These are phyloP conservation scores for Triplophysa siluroides DNA, from an alignment of 2,113 vertebrate genomes.

Conservation along the genomic window DNA sequence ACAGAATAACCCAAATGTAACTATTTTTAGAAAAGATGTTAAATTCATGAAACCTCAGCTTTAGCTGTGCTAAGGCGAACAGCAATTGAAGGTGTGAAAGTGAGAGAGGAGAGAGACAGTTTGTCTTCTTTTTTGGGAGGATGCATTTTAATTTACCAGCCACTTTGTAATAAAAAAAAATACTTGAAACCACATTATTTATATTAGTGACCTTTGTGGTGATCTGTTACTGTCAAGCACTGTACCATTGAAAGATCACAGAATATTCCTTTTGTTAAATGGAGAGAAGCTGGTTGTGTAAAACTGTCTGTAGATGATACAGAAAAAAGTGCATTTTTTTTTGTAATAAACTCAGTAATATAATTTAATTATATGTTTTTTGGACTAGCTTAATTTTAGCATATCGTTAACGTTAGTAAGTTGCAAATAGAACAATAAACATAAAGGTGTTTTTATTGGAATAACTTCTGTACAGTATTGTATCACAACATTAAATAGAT, in stretches of 20 bases:
- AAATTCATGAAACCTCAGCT: conserved; percentile 38
- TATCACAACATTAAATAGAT: too few relatives aligned
- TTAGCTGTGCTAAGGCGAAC: conserved; percentile 31
- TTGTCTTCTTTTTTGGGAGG: neutral
- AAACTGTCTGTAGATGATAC: too few relatives aligned
- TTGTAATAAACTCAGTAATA: too few relatives aligned
- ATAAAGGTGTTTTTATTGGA: too few relatives aligned
- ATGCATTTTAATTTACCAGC: neutral
- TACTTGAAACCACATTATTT: neutral
- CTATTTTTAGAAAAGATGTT: conserved; percentile 42
- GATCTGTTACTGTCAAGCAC: neutral
- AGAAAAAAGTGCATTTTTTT: too few relatives aligned
- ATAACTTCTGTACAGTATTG: too few relatives aligned
- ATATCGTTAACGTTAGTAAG: too few relatives aligned
- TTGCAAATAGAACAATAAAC: too few relatives aligned
- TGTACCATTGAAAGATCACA: neutral
- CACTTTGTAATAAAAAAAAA: neutral
- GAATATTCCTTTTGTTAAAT: neutral
- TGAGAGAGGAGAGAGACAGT: neutral
- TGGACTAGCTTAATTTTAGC: too few relatives aligned
- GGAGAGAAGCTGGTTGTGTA: neutral
- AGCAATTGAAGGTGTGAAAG: conserved; percentile 18
- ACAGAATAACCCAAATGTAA: conserved; percentile 28
- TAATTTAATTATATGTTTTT: too few relatives aligned
- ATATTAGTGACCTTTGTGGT: neutral